phyloP scores from a whole-genome alignment of 37 sponge, comb jelly and placozoan genomes.

The Petrosia ficiformis region DNA sequence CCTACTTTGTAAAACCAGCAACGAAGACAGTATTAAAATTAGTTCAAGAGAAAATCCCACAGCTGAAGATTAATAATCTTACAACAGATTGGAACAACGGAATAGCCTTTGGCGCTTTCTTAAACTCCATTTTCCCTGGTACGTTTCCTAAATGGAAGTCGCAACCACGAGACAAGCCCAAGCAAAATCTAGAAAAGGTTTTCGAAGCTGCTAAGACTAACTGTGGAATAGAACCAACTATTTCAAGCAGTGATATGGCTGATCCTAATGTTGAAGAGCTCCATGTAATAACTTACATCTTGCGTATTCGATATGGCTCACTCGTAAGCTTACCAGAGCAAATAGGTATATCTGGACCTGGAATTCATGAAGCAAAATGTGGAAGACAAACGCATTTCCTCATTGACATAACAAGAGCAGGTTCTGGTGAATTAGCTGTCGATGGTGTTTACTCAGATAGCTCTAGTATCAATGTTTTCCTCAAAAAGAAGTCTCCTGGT shows the following conservation, averaged over 20 bases:
- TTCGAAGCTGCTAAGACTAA: slow-evolving; percentile 13
- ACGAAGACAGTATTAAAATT: slow-evolving; percentile 48
- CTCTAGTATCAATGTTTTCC: slow-evolving; percentile 17
- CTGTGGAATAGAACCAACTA: slow-evolving; percentile 38
- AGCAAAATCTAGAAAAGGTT: slow-evolving; percentile 30
- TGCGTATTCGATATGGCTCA: slow-evolving; percentile 28
- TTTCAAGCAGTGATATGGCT: slow-evolving; percentile 38
- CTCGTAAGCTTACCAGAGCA: slow-evolving; percentile 55
- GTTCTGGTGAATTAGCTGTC: slow-evolving; percentile 59
- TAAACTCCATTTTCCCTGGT: slow-evolving; percentile 45
- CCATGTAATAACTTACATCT: slow-evolving; percentile 52
- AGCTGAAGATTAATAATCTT: slow-evolving; percentile 52
- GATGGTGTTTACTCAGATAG: slow-evolving; percentile 47
- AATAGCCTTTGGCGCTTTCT: slow-evolving; percentile 49
- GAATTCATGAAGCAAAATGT: slow-evolving; percentile 33
- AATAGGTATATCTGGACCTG: slow-evolving; percentile 52
- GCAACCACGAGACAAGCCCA: slow-evolving; percentile 22
- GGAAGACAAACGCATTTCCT: slow-evolving; percentile 47
- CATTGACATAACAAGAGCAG: slow-evolving; percentile 66
- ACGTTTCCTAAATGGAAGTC: slow-evolving; percentile 31
- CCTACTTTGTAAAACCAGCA: slow-evolving; percentile 68
- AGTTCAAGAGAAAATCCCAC: slow-evolving; percentile 55
- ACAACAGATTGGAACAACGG: slow-evolving; percentile 76
- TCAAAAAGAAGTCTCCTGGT: slow-evolving; percentile 7
- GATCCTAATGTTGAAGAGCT: slow-evolving; percentile 64